These are phyloP conservation scores for Porites cylindrica DNA, from an alignment of 92 coral and sea anemone genomes.

Conservation along the genomic window DNA sequence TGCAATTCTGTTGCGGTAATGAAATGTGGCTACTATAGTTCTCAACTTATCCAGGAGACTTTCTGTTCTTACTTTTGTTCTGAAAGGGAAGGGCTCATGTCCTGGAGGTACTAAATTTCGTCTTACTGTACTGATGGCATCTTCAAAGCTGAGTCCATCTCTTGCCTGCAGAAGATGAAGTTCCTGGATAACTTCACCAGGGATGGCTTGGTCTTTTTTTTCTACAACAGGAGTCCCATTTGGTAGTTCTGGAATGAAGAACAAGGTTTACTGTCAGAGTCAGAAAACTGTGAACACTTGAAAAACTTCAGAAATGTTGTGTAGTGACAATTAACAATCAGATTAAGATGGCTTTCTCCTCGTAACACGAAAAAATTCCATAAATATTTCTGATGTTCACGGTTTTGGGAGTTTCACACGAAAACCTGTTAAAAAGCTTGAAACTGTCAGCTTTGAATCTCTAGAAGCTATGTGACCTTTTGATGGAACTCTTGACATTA, in stretches of 20 bases:
- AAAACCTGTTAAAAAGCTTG: no score
- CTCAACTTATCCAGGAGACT: constrained; percentile 60
- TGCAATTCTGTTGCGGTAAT: constrained; percentile 34
- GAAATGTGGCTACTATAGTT: constrained; percentile 64
- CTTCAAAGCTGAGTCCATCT: constrained; percentile 50
- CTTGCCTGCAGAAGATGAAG: constrained; percentile 27
- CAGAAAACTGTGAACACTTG: no score
- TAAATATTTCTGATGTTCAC: no score
- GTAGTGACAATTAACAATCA: no score
- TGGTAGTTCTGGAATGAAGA: constrained; percentile 29
- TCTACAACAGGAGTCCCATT: constrained; percentile 56
- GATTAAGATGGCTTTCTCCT: no score
- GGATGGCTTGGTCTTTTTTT: constrained; percentile 55
- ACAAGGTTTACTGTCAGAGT: no score
- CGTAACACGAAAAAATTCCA: no score
- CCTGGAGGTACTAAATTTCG: constrained; percentile 69
- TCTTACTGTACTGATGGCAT: constrained; percentile 61
- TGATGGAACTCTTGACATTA: no score
- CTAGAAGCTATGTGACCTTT: no score
- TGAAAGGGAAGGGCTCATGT: constrained; percentile 63
- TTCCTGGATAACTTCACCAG: constrained; percentile 40
- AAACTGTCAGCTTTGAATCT: no score
- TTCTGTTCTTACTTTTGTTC: constrained; percentile 35
- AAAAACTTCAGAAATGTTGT: no score
- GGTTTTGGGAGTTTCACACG: no score